Evolutionary conservation across 2,797 vertebrate species (phyloP), one percentile per base, ranked within the genome.

Genomic region (Eutrigla gurnardus): DNA sequence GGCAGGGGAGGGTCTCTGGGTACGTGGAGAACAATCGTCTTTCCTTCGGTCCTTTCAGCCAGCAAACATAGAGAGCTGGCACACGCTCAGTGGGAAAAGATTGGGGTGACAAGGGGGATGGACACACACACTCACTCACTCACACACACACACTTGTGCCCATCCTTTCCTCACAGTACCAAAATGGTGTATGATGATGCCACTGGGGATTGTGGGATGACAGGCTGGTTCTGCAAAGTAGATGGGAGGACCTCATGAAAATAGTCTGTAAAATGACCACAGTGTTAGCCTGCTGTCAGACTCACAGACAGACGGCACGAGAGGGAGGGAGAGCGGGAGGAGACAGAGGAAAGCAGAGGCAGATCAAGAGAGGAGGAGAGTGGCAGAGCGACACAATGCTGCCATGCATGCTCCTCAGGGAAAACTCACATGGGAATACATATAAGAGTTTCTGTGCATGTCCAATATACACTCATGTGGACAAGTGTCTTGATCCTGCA

Each of bases 1-100:
- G 93, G 92, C 93, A 93, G 87, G 82, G 81, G 83, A 91, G 83
- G 86, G 91, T 92, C 91, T 92, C 90, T 89, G 89, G 92, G 88
- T 89, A 88, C 81, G 80, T 54, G 2, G 83, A 87, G 89, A 92
- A 93, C 92, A 91, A 92, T 92, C 69, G 87, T 85, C 86, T 92
- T 81, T 89, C 88, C 90, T 91, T 87, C 81, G 55, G 53, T 88
- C 81, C 86, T 88, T 88, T 89, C 91, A 91, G 92, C 93, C 93
- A 94, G 93, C 81, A 92, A 92, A 92, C 92, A 92, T 86, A 86
- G 88, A 83, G 88, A 91, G 90, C 90, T 94, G 92, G 93, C 93
- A 92, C 62, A 15, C 61, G 3, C 82, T 86, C 84, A 87, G 81
- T 86, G 84, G 90, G 81, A 86, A 88, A 89, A 87, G 88, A 89